Percentiles rank a stretch among this genome's conserved stretches.
phyloP scores from a whole-genome alignment of 2,113 vertebrate genomes.

The Heterotilapia buettikoferi region DNA sequence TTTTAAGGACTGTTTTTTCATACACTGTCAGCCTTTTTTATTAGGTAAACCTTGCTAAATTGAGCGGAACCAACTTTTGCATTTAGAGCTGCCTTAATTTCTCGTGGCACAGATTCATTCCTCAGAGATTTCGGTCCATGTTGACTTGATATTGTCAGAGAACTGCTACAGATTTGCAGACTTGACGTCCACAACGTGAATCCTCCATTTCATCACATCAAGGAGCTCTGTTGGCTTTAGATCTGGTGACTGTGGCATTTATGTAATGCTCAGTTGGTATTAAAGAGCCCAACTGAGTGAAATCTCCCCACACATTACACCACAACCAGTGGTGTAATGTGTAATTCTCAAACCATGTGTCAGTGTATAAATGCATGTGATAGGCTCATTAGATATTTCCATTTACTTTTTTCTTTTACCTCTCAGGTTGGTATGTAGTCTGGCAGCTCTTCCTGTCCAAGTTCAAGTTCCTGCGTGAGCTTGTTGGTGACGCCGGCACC shows the following conservation, averaged over 20 bases:
- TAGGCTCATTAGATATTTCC: not conserved
- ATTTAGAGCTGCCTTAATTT: not conserved
- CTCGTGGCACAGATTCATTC: not conserved
- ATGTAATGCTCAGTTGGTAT: not conserved
- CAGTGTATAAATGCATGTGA: not conserved
- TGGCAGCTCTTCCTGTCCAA: conserved; percentile 98
- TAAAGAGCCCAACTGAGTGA: not conserved
- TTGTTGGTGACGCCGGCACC: conserved; percentile 87
- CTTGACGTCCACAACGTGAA: not conserved
- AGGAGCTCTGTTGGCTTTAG: not conserved
- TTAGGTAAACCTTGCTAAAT: not conserved
- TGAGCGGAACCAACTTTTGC: not conserved
- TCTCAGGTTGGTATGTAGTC: conserved; percentile 94
- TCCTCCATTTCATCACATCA: not conserved
- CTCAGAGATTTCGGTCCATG: too few species aligned
- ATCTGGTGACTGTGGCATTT: not conserved
- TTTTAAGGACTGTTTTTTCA: not conserved
- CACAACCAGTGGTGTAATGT: not conserved
- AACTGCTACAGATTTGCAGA: not conserved
- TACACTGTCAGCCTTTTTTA: not conserved
- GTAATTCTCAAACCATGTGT: not conserved
- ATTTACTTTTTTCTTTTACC: not conserved
- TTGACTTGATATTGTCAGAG: not conserved
- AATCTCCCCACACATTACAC: not conserved
- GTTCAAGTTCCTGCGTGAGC: conserved; percentile 96